phyloP scores from a whole-genome alignment of 2,888 invertebrate species.

The Aphodius sticticus region DNA sequence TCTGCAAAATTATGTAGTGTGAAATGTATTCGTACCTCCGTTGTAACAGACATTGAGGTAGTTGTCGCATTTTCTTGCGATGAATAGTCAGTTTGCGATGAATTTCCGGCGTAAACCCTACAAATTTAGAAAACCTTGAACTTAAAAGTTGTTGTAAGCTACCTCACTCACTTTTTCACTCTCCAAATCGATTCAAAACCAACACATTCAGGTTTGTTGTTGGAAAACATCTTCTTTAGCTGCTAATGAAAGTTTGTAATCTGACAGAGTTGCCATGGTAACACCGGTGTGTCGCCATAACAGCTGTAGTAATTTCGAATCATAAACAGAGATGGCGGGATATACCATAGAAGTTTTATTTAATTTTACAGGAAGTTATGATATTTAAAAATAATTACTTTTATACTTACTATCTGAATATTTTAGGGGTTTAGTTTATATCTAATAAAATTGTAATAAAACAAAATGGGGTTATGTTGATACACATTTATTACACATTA shows the following conservation, averaged over 20 bases:
- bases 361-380: too few relatives aligned
- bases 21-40: constrained; percentile 43
- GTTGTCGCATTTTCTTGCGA: constrained; percentile 50
- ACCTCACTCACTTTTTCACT: constrained; percentile 53
- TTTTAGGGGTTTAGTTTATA: too few relatives aligned
- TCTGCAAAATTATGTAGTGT: too few relatives aligned
- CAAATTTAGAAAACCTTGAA: constrained; percentile 12
- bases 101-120: constrained; percentile 50
- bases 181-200: constrained; percentile 62
- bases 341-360: too few relatives aligned
- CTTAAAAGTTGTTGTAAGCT: not conserved
- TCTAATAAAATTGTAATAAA: not conserved
- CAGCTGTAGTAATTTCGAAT: not conserved
- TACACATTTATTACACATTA: constrained; percentile 34
- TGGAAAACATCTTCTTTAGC: constrained; percentile 57
- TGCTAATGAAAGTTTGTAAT: constrained; percentile 15
- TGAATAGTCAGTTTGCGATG: constrained; percentile 53
- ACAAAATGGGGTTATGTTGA: not conserved
- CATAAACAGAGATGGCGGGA: not conserved
- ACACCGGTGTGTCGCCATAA: not conserved
- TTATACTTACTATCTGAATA: too few relatives aligned
- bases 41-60: constrained; percentile 51
- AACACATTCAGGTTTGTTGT: constrained; percentile 59
- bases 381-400: too few relatives aligned
- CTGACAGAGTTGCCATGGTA: not conserved